Conservation (phyloP, 2,888 invertebrate species). For the Cerceris rybyensis region DNA sequence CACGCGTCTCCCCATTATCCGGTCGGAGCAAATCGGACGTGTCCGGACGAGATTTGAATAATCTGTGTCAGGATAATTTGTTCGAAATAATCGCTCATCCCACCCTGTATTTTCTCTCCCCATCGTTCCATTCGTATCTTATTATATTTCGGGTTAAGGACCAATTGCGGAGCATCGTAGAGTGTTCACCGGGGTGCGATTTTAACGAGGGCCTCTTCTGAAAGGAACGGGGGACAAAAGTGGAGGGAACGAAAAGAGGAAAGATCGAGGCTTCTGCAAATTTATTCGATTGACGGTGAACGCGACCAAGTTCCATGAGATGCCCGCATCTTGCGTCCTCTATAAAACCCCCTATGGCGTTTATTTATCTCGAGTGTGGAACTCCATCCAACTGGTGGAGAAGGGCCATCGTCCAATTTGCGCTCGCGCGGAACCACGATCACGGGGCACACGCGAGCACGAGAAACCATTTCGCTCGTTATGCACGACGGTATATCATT, state of each 20-base stretch:
- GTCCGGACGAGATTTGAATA: no score
- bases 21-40: no score
- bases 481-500: slow-evolving; percentile 47
- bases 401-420: slow-evolving; percentile 65
- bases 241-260: slow-evolving; percentile 1
- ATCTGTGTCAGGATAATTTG: background rate
- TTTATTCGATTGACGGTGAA: slow-evolving; percentile 57
- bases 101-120: background rate
- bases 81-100: background rate
- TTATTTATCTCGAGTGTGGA: slow-evolving; percentile 70
- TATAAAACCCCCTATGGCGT: slow-evolving; percentile 52
- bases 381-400: slow-evolving; percentile 12
- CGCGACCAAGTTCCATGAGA: slow-evolving; percentile 54
- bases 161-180: slow-evolving; percentile 27
- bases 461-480: slow-evolving; percentile 61
- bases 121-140: background rate
- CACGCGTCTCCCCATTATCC: no score
- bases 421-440: slow-evolving; percentile 48
- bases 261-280: slow-evolving; percentile 57
- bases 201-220: slow-evolving; percentile 42
- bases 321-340: slow-evolving; percentile 64
- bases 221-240: background rate
- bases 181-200: slow-evolving; percentile 13
- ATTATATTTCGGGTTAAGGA: slow-evolving; percentile 8
- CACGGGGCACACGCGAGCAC: slow-evolving; percentile 46